Evolutionary conservation across 1,140 invertebrate species (phyloP).

Genomic region (Zaprionus nigranus): DNA sequence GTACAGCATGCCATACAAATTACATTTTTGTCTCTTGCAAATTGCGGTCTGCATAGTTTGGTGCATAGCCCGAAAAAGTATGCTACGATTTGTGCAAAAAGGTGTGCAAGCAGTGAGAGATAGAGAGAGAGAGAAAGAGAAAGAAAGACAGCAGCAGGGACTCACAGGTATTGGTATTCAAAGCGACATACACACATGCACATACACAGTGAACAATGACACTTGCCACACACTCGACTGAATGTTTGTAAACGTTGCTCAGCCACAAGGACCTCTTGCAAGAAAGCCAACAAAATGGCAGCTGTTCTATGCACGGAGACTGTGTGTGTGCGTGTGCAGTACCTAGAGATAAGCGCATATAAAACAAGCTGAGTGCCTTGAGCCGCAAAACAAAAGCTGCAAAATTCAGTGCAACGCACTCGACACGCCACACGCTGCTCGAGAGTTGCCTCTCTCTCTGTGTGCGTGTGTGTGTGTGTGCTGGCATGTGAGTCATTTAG

Average conservation of each 20-base stretch:
- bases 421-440: slow-evolving; percentile 53
- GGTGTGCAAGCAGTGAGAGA: not conserved
- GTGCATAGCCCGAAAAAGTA: slow-evolving; percentile 39
- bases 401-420: slow-evolving; percentile 83
- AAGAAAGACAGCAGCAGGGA: not conserved
- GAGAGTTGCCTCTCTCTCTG: not conserved
- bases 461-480: slow-evolving; percentile 17
- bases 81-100: slow-evolving; percentile 38
- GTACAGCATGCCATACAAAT: slow-evolving; percentile 42
- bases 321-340: slow-evolving; percentile 24
- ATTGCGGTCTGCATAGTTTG: slow-evolving; percentile 49
- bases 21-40: slow-evolving; percentile 50
- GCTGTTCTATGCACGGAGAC: not conserved
- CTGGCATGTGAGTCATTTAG: slow-evolving; percentile 67
- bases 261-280: slow-evolving; percentile 75
- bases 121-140: not conserved
- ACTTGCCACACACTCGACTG: slow-evolving; percentile 74
- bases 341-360: slow-evolving; percentile 77
- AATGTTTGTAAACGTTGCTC: slow-evolving; percentile 82
- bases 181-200: slow-evolving; percentile 42
- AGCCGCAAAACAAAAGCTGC: slow-evolving; percentile 75
- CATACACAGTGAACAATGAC: slow-evolving; percentile 69
- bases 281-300: slow-evolving; percentile 61
- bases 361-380: slow-evolving; percentile 70
- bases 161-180: slow-evolving; percentile 28